Evolutionary conservation across 37 sponge, comb jelly and placozoan species (phyloP).

Genomic region (Crambe crambe): DNA sequence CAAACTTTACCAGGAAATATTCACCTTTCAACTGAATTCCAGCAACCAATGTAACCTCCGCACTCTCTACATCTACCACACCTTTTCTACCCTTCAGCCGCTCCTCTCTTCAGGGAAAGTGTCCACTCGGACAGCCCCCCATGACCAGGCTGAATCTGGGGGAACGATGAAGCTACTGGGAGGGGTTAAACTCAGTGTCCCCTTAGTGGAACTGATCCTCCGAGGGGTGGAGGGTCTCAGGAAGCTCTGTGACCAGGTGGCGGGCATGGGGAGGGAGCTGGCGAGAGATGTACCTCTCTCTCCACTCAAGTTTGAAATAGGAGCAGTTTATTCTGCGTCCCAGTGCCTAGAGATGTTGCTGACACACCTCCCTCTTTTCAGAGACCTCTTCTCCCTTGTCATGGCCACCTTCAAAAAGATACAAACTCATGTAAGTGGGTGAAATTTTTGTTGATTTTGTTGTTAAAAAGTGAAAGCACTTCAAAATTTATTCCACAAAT

Average conservation of each 20-base stretch:
- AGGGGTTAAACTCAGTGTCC: constrained; percentile 22
- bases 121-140: background rate
- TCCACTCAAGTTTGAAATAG: constrained; percentile 12
- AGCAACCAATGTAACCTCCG: constrained; percentile 21
- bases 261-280: constrained; percentile 16
- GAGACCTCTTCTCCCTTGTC: constrained; percentile 31
- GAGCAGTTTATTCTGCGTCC: constrained; percentile 21
- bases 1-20: constrained; percentile 8
- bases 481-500: too few species aligned
- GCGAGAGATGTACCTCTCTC: background rate
- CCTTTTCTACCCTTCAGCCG: constrained; percentile 29
- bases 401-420: constrained; percentile 51
- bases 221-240: constrained; percentile 21
- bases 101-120: constrained; percentile 9
- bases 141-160: background rate
- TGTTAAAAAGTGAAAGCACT: too few species aligned
- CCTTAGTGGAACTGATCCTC: constrained; percentile 20
- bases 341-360: constrained; percentile 52
- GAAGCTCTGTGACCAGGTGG: constrained; percentile 29
- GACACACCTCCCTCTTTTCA: constrained; percentile 39
- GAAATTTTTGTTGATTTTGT: too few species aligned
- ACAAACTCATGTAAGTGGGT: background rate
- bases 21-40: background rate
- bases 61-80: constrained; percentile 42
- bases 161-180: constrained; percentile 9